phyloP scores from a whole-genome alignment of 2,797 vertebrate genomes.

The Macrochelys suwanniensis region DNA sequence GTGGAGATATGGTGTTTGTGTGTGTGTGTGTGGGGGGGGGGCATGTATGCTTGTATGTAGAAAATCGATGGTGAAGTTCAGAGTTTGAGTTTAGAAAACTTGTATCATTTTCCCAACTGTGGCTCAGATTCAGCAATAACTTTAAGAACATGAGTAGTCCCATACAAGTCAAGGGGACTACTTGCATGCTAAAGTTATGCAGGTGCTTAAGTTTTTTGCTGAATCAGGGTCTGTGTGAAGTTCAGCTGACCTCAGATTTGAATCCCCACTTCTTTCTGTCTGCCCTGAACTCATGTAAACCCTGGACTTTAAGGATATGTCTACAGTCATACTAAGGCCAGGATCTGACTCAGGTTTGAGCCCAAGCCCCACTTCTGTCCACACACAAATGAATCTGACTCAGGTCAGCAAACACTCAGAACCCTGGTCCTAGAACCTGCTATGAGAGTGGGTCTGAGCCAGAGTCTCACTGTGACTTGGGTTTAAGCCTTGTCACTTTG shows the following conservation, averaged over 20 bases:
- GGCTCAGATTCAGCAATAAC: accelerated
- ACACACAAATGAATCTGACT: not conserved
- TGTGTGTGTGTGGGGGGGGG: not conserved
- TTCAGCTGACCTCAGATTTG: not conserved
- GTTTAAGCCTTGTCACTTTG: not conserved
- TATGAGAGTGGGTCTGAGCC: too few species aligned
- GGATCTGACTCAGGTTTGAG: not conserved
- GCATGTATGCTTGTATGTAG: not conserved
- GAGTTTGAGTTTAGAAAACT: not conserved
- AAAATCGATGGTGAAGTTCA: not conserved
- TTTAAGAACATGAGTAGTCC: not conserved
- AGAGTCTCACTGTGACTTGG: not conserved
- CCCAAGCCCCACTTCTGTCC: not conserved
- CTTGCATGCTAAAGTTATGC: not conserved
- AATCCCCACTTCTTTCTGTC: not conserved
- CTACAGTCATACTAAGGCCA: not conserved
- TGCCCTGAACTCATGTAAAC: not conserved
- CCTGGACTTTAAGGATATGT: not conserved
- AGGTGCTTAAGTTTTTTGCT: not conserved
- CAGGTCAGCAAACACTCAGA: not conserved
- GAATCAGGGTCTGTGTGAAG: not conserved
- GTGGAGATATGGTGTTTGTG: not conserved
- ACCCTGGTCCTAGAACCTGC: not conserved
- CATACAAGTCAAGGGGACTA: not conserved
- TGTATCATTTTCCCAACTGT: not conserved